Evolutionary conservation across 2,888 invertebrate species (phyloP), one percentile per base, ranked within the genome.

Genomic region (Bugula neritina): DNA sequence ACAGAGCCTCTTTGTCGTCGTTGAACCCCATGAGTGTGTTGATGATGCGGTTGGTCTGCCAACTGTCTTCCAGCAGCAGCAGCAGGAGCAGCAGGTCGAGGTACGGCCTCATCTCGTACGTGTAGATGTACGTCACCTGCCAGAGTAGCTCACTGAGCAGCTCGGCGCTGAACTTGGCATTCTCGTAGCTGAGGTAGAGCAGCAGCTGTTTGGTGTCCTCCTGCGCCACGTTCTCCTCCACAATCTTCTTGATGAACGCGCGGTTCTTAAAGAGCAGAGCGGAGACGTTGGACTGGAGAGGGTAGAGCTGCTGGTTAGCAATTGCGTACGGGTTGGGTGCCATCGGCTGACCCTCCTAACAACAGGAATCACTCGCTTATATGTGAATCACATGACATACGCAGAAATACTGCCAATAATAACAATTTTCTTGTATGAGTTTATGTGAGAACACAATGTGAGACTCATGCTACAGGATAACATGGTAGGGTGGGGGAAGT

Each of bases 121-220:
- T 93, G 85, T 94, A 96, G 1, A 94, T 93, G 77, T 89, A 90
- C 1, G 90, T 76, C 72, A 81, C 81, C 81, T 85, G 85, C 93
- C 94, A 94, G 73, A 97, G 86, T 58, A 97, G 86, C 86, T 97
- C 96, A 63, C 91, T 90, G 54, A 97, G 88, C 69, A 94, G 92
- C 25, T 90, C 89, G 75, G 92, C 90, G 35, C 95, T 95, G 86
- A 96, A 93, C 77, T 91, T 91, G 31, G 94, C 93, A 86, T 97
- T 95, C 85, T 97, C 97, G 96, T 96, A 97, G 81, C 93, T 93
- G 84, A 94, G 90, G 85, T 92, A 97, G 87, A 95, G 92, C 54
- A 97, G 86, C 74, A 97, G 86, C 81, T 93, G 91, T 63, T 93
- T 88, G 1, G 93, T 92, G 76, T 97, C 96, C 76, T 97, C 96